phyloP scores from a whole-genome alignment of 2,888 invertebrate genomes.

The Philopedon plagiatum region DNA sequence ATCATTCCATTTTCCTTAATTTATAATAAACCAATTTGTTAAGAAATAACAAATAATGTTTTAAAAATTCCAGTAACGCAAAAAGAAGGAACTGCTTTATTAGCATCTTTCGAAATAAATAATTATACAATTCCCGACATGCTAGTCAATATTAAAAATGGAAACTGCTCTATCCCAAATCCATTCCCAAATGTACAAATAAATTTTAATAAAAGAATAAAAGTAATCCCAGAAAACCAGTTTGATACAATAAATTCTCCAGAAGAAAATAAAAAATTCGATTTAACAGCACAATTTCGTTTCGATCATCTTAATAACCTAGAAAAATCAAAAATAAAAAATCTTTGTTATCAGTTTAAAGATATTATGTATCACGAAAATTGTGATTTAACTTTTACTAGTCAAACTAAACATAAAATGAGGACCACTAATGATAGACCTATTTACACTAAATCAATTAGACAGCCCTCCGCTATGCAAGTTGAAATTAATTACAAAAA shows the following conservation, averaged over 20 bases:
- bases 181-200: slow-evolving; percentile 19
- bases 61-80: slow-evolving; percentile 32
- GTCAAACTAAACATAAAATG: slow-evolving; percentile 20
- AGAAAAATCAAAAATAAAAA: no score
- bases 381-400: slow-evolving; percentile 23
- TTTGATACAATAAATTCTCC: slow-evolving; percentile 23
- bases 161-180: slow-evolving; percentile 28
- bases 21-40: slow-evolving; percentile 43
- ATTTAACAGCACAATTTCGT: not conserved
- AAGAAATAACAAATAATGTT: not conserved
- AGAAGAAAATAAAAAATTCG: slow-evolving; percentile 20
- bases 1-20: slow-evolving; percentile 27
- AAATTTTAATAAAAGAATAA: slow-evolving; percentile 38
- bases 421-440: slow-evolving; percentile 1
- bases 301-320: no score
- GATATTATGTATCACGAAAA: slow-evolving; percentile 27
- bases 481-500: no score
- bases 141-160: slow-evolving; percentile 26
- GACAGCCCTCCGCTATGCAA: slow-evolving; percentile 24
- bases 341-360: no score
- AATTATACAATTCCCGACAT: slow-evolving; percentile 36
- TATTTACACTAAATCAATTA: slow-evolving; percentile 21
- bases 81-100: slow-evolving; percentile 23
- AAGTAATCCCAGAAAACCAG: slow-evolving; percentile 35
- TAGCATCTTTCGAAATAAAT: slow-evolving; percentile 31